Base-by-base conservation (phyloP, 2,888 invertebrate genomes). In the Bombylius major region DNA sequence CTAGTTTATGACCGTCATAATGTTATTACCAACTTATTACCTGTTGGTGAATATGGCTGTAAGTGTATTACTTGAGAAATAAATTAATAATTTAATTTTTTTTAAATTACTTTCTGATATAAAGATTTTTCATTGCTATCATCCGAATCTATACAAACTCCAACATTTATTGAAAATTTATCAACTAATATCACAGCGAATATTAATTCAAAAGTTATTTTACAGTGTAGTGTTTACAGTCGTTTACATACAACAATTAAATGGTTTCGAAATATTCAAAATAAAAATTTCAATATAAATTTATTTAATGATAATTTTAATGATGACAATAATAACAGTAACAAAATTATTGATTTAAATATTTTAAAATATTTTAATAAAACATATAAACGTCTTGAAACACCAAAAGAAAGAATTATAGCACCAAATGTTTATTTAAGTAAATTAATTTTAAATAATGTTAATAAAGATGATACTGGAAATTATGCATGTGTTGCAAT, bases 401-500 rank as follows among this genome's bases (percentile, higher is more conserved):
- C 69, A 4, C 65, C 66, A 0, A 63, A 67, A 0, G 72, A 71
- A 55, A 72, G 70, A 61, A 61, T 66, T 66, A n/a, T 65, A n/a
- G 14, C 65, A 5, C 66, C 66, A 4, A 67, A 71, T 52, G 64
- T 68, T 7, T 74, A 71, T 62, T 64, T 75, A 31, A 73, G 75
- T 61, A 66, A 66, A 62, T 62, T 74, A 31, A 69, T 73, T 36
- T 53, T 75, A 8, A 71, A 69, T 58, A 66, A 63, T 13, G 67
- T 70, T 5, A 63, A 65, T 0, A 53, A 61, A 12, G 53, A 64
- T 23, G 71, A 74, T 60, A 64, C 66, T 7, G 73, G 72, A 1
- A 66, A 63, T 50, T 73, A 73, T 59, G 71, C 71, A 6, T 73
- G 73, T 56, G 72, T 70, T 42, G 70, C 70, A 11, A 68, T 73